Base-by-base conservation (phyloP, 2,888 invertebrate species). In the Lottia gigantea region DNA sequence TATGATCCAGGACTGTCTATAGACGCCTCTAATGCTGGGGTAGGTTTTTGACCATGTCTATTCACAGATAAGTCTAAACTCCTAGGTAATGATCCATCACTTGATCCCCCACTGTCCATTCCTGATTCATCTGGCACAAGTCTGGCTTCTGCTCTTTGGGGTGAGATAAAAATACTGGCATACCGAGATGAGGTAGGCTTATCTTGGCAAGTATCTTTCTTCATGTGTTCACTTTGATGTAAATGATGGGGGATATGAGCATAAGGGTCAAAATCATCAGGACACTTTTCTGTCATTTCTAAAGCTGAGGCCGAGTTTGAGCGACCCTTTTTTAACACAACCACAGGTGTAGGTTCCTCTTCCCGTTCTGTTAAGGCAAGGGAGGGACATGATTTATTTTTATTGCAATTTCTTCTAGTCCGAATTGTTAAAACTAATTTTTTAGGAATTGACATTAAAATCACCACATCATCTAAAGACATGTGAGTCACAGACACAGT, bases 391-490 rank as follows among this genome's bases (percentile, higher is more conserved):
- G 84, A 85, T 55, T 84, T 83, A 74, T 84, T 85, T 75, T 81
- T 82, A 72, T 78, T 78, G 77, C 82, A 80, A 76, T 82, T 83
- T 70, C 83, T 80, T 71, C 80, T 79, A 55, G 86, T 85, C 67
- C 86, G 92, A 77, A 97, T 97, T 82, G 96, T 96, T 77, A 99
- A 92, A 77, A 98, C 93, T 86, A 99, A 91, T 82, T 98, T 92
- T 86, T 97, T 92, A 8, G 99, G 98, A 90, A 99, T 99, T 86
- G 97, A 97, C 96, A 99, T 98, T 85, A 98, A 96, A 86, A 98
- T 96, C 80, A 99, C 99, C 77, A 99, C 99, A 89, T 99, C 99
- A 89, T 99, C 98, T 84, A 99, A 91, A 80, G 96, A 96, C 97
- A 98, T 98, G 85, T 95, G 93, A 77, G 96, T 94, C 80, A 99